Percentiles rank a stretch among this genome's conserved stretches.
Evolutionary conservation across 1,140 invertebrate species (phyloP).

Genomic region (Trachymyrmex cornetzi): DNA sequence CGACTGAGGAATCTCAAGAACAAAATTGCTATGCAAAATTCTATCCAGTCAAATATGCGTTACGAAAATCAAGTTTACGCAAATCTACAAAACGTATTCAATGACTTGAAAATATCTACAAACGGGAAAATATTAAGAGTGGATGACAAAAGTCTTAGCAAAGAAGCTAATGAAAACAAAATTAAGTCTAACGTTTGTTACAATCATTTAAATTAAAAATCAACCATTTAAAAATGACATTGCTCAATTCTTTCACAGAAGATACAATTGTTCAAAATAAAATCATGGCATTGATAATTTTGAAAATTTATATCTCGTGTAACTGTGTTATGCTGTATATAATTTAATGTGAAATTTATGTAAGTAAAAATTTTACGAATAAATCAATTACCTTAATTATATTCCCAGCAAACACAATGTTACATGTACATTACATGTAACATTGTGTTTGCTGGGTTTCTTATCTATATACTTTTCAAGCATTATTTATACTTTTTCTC

Average conservation of each 20-base stretch:
- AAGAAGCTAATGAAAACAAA: neutral
- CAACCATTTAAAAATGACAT: neutral
- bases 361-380: neutral
- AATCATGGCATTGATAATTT: neutral
- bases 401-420: too few relatives aligned
- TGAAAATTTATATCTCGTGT: neutral
- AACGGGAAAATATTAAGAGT: neutral
- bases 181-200: neutral
- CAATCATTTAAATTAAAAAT: neutral
- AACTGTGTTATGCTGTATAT: neutral
- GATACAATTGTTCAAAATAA: neutral
- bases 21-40: conserved; percentile 48
- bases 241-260: neutral
- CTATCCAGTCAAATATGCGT: neutral
- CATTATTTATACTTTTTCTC: neutral
- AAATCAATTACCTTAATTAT: conserved; percentile 4
- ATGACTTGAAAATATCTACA: conserved; percentile 43
- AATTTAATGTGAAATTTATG: neutral
- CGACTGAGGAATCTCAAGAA: conserved; percentile 43
- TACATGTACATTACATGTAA: too few relatives aligned
- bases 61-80: conserved; percentile 41
- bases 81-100: conserved; percentile 40
- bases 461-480: neutral
- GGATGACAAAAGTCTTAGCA: neutral
- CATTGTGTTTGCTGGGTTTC: too few relatives aligned